A percentile compares a stretch with the other conserved stretches of the same genome.
phyloP scores from a whole-genome alignment of 2,888 invertebrate species.

The Drosophila formosana region DNA sequence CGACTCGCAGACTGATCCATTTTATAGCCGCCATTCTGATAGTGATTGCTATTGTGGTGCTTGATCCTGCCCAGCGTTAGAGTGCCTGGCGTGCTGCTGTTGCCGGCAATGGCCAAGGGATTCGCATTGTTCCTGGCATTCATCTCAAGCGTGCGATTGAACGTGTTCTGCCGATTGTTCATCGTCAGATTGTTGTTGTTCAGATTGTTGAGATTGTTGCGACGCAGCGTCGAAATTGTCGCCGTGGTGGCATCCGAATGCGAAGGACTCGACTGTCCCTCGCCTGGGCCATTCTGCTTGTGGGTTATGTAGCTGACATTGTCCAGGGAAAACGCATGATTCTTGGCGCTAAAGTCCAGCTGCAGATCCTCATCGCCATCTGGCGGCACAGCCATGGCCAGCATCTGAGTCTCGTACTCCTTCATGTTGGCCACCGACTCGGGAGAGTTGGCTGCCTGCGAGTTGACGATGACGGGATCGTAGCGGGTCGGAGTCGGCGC shows the following conservation, averaged over 20 bases:
- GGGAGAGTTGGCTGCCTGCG: conserved; percentile 85
- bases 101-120: conserved; percentile 81
- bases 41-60: conserved; percentile 84
- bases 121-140: conserved; percentile 84
- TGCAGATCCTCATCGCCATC: conserved; percentile 94
- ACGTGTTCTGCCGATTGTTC: conserved; percentile 84
- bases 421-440: conserved; percentile 89
- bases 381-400: conserved; percentile 96
- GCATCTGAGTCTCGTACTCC: conserved; percentile 96
- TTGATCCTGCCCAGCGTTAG: conserved; percentile 84
- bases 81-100: conserved; percentile 82
- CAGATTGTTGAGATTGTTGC: conserved; percentile 87
- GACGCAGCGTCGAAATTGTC: conserved; percentile 88
- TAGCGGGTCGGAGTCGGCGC: conserved; percentile 89
- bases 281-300: conserved; percentile 87
- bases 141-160: conserved; percentile 84
- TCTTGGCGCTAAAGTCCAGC: conserved; percentile 93
- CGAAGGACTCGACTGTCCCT: conserved; percentile 91
- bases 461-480: conserved; percentile 88
- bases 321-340: conserved; percentile 94
- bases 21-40: conserved; percentile 85
- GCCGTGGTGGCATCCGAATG: conserved; percentile 94
- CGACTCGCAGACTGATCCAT: conserved; percentile 81
- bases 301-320: conserved; percentile 95
- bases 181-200: conserved; percentile 81